phyloP scores from a whole-genome alignment of 2,797 vertebrate genomes.

The Acipenser ruthenus region DNA sequence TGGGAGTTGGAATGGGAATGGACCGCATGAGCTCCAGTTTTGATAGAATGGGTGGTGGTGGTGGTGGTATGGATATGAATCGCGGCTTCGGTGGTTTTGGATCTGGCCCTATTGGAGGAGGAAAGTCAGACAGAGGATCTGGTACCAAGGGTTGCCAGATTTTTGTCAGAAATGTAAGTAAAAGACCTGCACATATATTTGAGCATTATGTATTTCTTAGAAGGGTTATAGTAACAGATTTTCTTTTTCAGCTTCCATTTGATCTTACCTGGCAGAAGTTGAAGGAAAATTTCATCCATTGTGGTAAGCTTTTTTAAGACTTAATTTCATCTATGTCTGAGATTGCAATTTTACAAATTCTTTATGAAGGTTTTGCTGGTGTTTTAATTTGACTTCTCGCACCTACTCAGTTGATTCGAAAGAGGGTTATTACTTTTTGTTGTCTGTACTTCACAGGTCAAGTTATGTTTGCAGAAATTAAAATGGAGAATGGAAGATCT shows the following conservation, averaged over 20 bases:
- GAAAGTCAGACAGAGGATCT: conserved; percentile 73
- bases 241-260: conserved; percentile 83
- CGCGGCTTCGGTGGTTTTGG: conserved; percentile 72
- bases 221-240: conserved; percentile 10
- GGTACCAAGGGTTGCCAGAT: conserved; percentile 93
- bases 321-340: conserved; percentile 7
- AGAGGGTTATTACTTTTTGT: background rate
- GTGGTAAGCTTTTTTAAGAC: conserved; percentile 65
- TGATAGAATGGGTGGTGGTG: conserved; percentile 74
- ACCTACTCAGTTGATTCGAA: background rate
- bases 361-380: background rate
- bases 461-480: conserved; percentile 97
- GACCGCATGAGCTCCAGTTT: conserved; percentile 84
- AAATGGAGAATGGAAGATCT: conserved; percentile 96
- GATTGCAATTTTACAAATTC: background rate
- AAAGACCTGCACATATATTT: background rate
- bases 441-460: conserved; percentile 61
- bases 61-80: conserved; percentile 70
- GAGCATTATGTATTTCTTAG: no score
- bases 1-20: conserved; percentile 72
- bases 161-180: conserved; percentile 95
- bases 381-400: background rate
- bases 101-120: conserved; percentile 70
- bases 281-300: conserved; percentile 94
- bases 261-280: conserved; percentile 98